Conservation (phyloP, 2,888 invertebrate species). For the Allygus modestus region DNA sequence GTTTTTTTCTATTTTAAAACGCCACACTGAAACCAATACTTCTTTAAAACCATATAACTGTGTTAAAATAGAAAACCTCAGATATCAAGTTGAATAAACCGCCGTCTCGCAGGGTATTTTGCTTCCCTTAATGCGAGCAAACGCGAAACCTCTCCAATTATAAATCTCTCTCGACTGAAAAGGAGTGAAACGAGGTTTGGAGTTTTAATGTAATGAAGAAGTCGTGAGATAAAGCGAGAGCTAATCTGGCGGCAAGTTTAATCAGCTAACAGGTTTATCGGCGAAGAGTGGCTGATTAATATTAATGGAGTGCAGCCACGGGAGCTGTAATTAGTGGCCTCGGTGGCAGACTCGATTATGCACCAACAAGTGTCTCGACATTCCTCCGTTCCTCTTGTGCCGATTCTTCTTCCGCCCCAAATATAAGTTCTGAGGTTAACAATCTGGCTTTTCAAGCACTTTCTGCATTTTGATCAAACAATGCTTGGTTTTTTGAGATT, state of each 20-base stretch:
- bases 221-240: conserved; percentile 26
- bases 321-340: conserved; percentile 36
- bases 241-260: conserved; percentile 57
- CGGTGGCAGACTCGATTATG: conserved; percentile 17
- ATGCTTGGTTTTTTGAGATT: no score
- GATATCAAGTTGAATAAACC: no score
- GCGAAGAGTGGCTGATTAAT: conserved; percentile 29
- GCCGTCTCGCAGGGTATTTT: no score
- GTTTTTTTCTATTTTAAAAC: no score
- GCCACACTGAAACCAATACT: no score
- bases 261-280: conserved; percentile 59
- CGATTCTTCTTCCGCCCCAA: background rate
- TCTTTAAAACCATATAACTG: no score
- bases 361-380: conserved; percentile 19
- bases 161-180: background rate
- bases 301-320: conserved; percentile 41
- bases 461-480: no score
- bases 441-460: no score
- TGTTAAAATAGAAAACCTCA: no score
- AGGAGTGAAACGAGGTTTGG: conserved; percentile 10
- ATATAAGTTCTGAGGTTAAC: no score
- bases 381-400: background rate
- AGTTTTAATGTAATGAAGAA: conserved; percentile 29
- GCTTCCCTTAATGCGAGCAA: no score
- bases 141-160: conserved; percentile 20